phyloP scores from a whole-genome alignment of 2,113 vertebrate genomes.

The Cyprinodon variegatus region DNA sequence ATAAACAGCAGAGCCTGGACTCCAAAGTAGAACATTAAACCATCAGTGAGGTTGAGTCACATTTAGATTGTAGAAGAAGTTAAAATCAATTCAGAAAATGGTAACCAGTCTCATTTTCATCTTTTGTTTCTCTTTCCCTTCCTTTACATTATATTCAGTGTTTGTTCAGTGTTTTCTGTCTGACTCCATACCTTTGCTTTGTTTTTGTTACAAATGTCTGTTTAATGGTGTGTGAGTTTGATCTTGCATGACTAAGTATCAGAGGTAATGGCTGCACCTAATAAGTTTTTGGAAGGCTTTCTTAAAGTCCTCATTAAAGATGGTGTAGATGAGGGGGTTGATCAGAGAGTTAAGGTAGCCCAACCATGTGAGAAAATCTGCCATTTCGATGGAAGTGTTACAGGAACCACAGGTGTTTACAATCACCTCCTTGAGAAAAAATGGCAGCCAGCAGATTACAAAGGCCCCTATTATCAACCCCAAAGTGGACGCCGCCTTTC shows the following conservation, averaged over 20 bases:
- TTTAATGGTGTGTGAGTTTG: slow-evolving; percentile 14
- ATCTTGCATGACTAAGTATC: slow-evolving; percentile 52
- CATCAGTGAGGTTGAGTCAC: slow-evolving; percentile 24
- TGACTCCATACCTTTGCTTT: slow-evolving; percentile 9
- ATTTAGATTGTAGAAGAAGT: slow-evolving; percentile 45
- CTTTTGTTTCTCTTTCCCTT: slow-evolving; percentile 29
- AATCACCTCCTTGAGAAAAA: slow-evolving; percentile 97
- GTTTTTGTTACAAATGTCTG: slow-evolving; percentile 1
- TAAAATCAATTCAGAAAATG: slow-evolving; percentile 35
- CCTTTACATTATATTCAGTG: slow-evolving; percentile 20
- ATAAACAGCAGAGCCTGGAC: slow-evolving; percentile 50
- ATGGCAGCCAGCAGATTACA: slow-evolving; percentile 97
- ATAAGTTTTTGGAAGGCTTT: slow-evolving; percentile 97
- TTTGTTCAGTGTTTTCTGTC: slow-evolving; percentile 17
- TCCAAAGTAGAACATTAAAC: slow-evolving; percentile 35
- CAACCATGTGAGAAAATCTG: slow-evolving; percentile 95
- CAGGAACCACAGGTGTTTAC: slow-evolving; percentile 91
- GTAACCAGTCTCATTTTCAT: slow-evolving; percentile 12
- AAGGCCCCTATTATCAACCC: slow-evolving; percentile 97
- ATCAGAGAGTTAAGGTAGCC: slow-evolving; percentile 98
- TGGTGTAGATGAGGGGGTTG: slow-evolving; percentile 97
- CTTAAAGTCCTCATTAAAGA: slow-evolving; percentile 99
- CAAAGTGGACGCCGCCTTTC: slow-evolving; percentile 92
- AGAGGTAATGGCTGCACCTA: slow-evolving; percentile 86
- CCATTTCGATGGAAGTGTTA: slow-evolving; percentile 88